Evolutionary conservation across 1,140 invertebrate species (phyloP), one percentile per base, ranked within the genome.

Genomic region (Cyphomyrmex costatus): DNA sequence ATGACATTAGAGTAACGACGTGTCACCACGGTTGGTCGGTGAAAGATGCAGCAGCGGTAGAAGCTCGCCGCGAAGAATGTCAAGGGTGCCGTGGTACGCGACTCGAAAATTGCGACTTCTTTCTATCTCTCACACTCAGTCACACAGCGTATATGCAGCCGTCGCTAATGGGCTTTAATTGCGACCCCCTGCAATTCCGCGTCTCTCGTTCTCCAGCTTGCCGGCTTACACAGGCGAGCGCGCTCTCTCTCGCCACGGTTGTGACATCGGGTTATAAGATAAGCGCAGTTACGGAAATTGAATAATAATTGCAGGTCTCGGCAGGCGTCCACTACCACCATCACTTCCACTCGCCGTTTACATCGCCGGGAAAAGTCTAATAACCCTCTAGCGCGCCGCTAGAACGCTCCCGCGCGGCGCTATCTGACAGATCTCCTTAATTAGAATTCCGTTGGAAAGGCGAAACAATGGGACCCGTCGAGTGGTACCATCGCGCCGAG

Each of bases 151-250:
- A 84, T 89, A 92, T 92, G 90, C 73, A 66, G 73, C 56, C 76
- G 21, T 60, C 33, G 33, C 92, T 95, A 94, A 95, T 94, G 93
- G 91, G 90, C 89, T 93, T 94, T 94, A 94, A 94, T 94, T 93
- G 92, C 90, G 90, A 91, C 78, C 90, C 89, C 66, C 86, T 86
- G 86, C 86, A 85, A 91, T 92, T 76, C 80, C 71, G 46, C 65
- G 33, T n/a, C 53, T 61, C 73, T 87, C 74, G 70, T 66, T 80
- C 77, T 68, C 70, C 53, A 12, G 46, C 30, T 24, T 19, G 27
- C 76, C 60, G 77, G 61, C 36, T 60, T 74, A 76, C 66, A 71
- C 86, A 56, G 73, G 49, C 77, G 73, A 36, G 79, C 49, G 63
- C 78, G 61, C 79, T 76, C 65, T 80, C 65, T 80, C 61, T 36